A percentile compares a stretch with the other conserved stretches of the same genome.
phyloP scores from a whole-genome alignment of 2,113 vertebrate species.

The Carlito syrichta region DNA sequence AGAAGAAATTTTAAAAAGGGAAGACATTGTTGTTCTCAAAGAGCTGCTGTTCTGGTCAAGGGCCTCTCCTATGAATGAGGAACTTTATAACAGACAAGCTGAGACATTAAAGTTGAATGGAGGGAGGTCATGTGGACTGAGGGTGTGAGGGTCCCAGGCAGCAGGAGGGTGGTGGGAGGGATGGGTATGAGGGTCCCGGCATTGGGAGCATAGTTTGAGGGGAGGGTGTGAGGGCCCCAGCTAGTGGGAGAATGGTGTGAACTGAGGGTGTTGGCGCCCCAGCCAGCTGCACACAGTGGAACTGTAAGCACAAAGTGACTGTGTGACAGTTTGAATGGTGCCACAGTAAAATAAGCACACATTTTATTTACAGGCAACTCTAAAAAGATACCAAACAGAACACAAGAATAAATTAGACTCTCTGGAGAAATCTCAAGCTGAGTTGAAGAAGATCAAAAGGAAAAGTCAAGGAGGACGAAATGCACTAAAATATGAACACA shows the following conservation, averaged over 20 bases:
- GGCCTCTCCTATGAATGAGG: neutral
- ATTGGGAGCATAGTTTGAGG: neutral
- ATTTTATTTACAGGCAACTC: constrained; percentile 89
- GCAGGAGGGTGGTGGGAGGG: neutral
- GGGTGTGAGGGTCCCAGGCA: neutral
- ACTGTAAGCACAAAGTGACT: fast-evolving
- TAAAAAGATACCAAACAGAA: constrained; percentile 95
- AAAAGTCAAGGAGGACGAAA: constrained; percentile 94
- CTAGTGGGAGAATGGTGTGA: neutral
- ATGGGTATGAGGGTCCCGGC: neutral
- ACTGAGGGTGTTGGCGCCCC: neutral
- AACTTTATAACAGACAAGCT: neutral
- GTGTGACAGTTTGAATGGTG: neutral
- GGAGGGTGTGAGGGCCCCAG: neutral
- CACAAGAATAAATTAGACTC: constrained; percentile 92
- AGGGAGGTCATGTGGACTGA: neutral
- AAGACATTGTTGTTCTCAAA: neutral
- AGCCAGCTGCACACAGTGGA: fast-evolving
- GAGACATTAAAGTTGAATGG: too few relatives aligned
- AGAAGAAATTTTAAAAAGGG: neutral
- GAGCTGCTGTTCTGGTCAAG: neutral
- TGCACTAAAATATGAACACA: constrained; percentile 90
- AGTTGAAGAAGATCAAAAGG: constrained; percentile 94
- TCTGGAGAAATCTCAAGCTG: constrained; percentile 93
- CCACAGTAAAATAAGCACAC: neutral